Evolutionary conservation across 2,113 vertebrate genomes (phyloP).

Genomic region (Numida meleagris): DNA sequence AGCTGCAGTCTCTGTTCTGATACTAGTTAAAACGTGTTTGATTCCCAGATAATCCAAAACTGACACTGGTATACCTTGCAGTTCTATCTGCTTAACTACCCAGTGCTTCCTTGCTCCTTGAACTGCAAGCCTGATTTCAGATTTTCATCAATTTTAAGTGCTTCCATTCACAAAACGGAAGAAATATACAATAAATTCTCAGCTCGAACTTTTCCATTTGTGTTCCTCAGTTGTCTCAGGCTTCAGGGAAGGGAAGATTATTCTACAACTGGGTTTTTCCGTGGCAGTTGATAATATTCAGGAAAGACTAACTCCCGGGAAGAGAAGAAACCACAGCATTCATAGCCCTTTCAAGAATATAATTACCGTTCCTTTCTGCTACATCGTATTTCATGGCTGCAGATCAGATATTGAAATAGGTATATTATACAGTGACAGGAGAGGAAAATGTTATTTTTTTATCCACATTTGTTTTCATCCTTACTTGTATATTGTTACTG

Average conservation of each 20-base stretch:
- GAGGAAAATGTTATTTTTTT: not conserved
- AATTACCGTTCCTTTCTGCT: conserved; percentile 50
- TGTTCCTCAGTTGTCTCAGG: not conserved
- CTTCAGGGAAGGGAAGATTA: not conserved
- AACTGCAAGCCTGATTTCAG: not conserved
- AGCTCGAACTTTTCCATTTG: not conserved
- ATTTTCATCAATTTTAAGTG: not conserved
- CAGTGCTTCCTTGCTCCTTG: not conserved
- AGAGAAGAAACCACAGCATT: conserved; percentile 36
- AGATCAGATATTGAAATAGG: conserved; percentile 1
- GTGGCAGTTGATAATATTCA: not conserved
- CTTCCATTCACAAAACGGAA: conserved; percentile 4
- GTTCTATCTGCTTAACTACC: conserved; percentile 5
- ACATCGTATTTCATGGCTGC: not conserved
- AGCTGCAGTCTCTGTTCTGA: not conserved
- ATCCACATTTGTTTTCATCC: not conserved
- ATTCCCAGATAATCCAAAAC: not conserved
- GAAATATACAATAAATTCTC: not conserved
- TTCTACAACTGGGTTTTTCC: conserved; percentile 25
- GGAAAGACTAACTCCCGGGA: conserved; percentile 17
- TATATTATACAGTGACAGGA: not conserved
- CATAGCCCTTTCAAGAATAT: conserved; percentile 17
- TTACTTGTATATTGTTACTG: not conserved
- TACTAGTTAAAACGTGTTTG: not conserved
- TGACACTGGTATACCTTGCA: not conserved